phyloP scores from a whole-genome alignment of 2,888 invertebrate species.

The Tetheella fluctuosa region DNA sequence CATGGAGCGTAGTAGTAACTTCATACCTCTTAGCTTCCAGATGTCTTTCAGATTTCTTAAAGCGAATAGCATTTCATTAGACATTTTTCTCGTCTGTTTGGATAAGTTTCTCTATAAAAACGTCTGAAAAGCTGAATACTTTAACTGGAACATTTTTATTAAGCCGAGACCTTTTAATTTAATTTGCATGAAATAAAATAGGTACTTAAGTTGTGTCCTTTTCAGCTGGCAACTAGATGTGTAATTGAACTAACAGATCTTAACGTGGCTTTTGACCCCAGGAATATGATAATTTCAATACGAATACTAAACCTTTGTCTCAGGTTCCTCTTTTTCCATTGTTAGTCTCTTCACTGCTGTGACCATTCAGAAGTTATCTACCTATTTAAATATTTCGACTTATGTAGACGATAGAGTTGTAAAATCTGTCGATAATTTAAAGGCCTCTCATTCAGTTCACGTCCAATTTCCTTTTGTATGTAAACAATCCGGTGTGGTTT shows the following conservation, averaged over 20 bases:
- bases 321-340: background rate
- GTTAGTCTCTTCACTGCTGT: no score
- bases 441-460: slow-evolving; percentile 14
- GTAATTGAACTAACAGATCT: background rate
- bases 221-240: background rate
- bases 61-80: background rate
- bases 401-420: background rate
- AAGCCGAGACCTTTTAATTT: background rate
- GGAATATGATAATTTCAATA: background rate
- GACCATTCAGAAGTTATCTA: no score
- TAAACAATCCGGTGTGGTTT: slow-evolving; percentile 31
- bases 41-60: background rate
- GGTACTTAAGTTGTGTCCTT: background rate
- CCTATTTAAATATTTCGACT: background rate
- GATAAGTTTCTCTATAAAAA: slow-evolving; percentile 2
- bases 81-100: slow-evolving; percentile 1
- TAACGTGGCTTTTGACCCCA: background rate
- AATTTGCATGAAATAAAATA: background rate
- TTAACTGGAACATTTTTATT: background rate
- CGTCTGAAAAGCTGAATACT: slow-evolving; percentile 5
- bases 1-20: background rate
- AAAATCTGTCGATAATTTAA: slow-evolving; percentile 11
- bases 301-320: background rate
- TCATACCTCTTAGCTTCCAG: background rate
- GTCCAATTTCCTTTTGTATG: slow-evolving; percentile 26